phyloP scores from a whole-genome alignment of 2,797 vertebrate genomes.

The Toxotes lorentzi region DNA sequence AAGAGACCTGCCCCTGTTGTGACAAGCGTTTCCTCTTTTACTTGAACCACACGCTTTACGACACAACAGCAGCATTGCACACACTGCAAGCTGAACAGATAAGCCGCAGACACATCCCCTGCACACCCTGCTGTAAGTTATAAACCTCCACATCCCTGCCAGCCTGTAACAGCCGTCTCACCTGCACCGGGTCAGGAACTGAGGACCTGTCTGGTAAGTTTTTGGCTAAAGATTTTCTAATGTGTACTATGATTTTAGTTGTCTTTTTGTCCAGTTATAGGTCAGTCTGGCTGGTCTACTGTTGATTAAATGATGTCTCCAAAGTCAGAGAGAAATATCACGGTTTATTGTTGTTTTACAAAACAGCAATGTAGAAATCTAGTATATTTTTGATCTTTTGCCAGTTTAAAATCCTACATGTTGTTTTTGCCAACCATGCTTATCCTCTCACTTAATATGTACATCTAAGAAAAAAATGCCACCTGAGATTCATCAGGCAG shows the following conservation, averaged over 20 bases:
- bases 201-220: slow-evolving; percentile 34
- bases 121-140: not conserved
- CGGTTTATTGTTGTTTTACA: not conserved
- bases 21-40: slow-evolving; percentile 68
- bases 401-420: not conserved
- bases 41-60: slow-evolving; percentile 47
- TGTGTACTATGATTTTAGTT: not conserved
- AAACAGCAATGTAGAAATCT: not conserved
- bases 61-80: slow-evolving; percentile 23
- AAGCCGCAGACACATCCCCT: slow-evolving; percentile 26
- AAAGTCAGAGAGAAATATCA: not conserved
- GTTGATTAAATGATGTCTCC: not conserved
- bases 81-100: slow-evolving; percentile 14
- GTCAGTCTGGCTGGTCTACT: not conserved
- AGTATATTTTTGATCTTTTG: not conserved
- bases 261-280: not conserved
- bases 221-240: not conserved
- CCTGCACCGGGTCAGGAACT: slow-evolving; percentile 6
- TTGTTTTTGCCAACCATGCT: not conserved
- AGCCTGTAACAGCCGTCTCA: slow-evolving; percentile 38
- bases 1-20: slow-evolving; percentile 35
- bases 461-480: not conserved
- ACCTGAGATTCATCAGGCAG: not conserved
- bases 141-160: slow-evolving; percentile 28
- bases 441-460: not conserved